phyloP scores from a whole-genome alignment of 1,140 invertebrate species.

The Oncopeltus fasciatus region DNA sequence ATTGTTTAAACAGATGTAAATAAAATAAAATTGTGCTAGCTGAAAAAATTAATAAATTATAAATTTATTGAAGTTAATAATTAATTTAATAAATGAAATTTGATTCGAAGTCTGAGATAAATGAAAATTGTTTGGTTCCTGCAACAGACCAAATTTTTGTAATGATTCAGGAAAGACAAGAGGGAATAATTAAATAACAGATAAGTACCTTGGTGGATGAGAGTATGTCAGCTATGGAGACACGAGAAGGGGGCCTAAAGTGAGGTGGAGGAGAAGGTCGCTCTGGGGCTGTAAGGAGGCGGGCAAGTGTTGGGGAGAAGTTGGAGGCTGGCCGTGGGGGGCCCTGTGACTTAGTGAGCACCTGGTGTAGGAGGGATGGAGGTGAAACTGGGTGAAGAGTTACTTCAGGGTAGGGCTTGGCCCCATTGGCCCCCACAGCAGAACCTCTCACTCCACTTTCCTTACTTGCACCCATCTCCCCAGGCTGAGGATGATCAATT shows the following conservation, averaged over 20 bases:
- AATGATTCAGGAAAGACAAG: too few relatives aligned
- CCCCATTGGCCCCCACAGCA: conserved; percentile 24
- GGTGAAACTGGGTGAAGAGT: conserved; percentile 56
- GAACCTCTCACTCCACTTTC: too few relatives aligned
- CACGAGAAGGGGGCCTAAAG: conserved; percentile 37
- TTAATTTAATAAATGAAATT: too few relatives aligned
- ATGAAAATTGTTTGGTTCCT: too few relatives aligned
- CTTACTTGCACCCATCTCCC: neutral
- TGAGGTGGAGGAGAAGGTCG: conserved; percentile 23
- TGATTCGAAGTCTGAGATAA: too few relatives aligned
- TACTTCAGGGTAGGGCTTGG: conserved; percentile 59
- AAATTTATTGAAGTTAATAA: too few relatives aligned
- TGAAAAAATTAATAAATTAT: too few relatives aligned
- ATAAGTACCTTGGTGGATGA: conserved; percentile 19
- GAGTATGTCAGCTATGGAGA: conserved; percentile 43
- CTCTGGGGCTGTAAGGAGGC: conserved; percentile 55
- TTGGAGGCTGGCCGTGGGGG: conserved; percentile 31
- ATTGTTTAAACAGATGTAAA: too few relatives aligned
- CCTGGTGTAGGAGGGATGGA: conserved; percentile 56
- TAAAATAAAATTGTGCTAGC: too few relatives aligned
- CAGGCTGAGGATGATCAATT: neutral
- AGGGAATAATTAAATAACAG: too few relatives aligned
- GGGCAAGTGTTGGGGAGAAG: conserved; percentile 64
- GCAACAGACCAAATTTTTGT: too few relatives aligned
- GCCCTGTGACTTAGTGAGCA: conserved; percentile 45